Evolutionary conservation across 1,140 invertebrate genomes (phyloP), one percentile per base, ranked within the genome.

Genomic region (Drosophila lowei): DNA sequence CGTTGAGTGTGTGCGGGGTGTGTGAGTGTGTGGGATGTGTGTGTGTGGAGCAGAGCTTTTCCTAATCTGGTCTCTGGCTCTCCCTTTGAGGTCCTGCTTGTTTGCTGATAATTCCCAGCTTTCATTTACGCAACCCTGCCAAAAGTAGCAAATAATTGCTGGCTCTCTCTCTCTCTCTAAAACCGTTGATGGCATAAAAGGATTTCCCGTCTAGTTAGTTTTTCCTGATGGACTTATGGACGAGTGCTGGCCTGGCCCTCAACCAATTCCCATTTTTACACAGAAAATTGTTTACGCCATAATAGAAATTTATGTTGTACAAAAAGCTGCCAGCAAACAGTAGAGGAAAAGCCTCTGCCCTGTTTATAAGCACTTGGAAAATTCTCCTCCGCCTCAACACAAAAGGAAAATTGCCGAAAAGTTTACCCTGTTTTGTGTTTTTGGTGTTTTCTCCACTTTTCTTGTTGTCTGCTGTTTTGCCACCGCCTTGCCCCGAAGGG

Each of bases 81-180:
- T 23, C 11, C 23, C 23, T 18, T 15, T 42, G 59, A 47, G 54
- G 42, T 50, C 60, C 23, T 73, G 50, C 67, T 57, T 58, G 58
- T 76, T 54, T 68, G 58, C 57, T 64, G 72, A 71, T 76, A 76
- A 70, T 86, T 65, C 66, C 66, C 64, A 66, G 75, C 83, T 88
- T 88, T 88, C 79, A 81, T 88, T 88, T 83, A 71, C 83, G 83
- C 71, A 79, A 79, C 78, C 71, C 64, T 60, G 72, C 74, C 79
- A 64, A 88, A 79, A 88, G 83, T 88, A 88, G 79, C 72, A 88
- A 88, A 88, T 88, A 88, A 88, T 88, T 89, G 72, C 75, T 38
- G 11, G 34, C 34, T 38, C 34, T 38, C 34, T 38, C 34, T 38
- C 71, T 44, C 47, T 13, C 65, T 65, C 58, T 61, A 53, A 65